A percentile compares a stretch with the other conserved stretches of the same genome.
These are phyloP conservation scores for Diadromus collaris DNA, from an alignment of 2,888 invertebrate species.

Conservation along the genomic window DNA sequence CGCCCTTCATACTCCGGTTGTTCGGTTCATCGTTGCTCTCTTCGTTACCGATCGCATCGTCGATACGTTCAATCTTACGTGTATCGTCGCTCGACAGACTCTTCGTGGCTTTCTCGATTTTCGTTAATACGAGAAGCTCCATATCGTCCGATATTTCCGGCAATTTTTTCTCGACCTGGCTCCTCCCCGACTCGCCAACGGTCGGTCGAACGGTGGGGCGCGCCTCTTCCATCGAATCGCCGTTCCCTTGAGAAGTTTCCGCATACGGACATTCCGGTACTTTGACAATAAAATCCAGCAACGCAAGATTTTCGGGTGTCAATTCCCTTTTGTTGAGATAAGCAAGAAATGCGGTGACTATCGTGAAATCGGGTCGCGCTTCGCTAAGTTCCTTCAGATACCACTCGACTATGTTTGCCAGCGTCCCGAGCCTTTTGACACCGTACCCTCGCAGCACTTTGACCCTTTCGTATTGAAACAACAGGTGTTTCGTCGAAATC, in stretches of 20 bases:
- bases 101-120: constrained; percentile 64
- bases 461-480: constrained; percentile 64
- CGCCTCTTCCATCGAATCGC: not conserved
- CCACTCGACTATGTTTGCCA: constrained; percentile 69
- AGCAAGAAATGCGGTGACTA: not conserved
- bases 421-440: constrained; percentile 7
- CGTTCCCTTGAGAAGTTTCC: not conserved
- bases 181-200: not conserved
- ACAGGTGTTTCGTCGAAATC: constrained; percentile 63
- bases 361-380: constrained; percentile 62
- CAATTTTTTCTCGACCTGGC: not conserved
- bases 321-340: not conserved
- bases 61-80: constrained; percentile 48
- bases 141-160: constrained; percentile 61
- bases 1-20: not conserved
- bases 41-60: not conserved
- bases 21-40: not conserved
- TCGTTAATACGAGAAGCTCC: constrained; percentile 65
- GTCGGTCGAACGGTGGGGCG: not conserved
- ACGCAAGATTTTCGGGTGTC: not conserved
- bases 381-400: constrained; percentile 72
- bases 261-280: not conserved
- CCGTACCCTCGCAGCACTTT: constrained; percentile 65
- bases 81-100: constrained; percentile 30
- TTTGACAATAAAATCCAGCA: not conserved